Base-by-base conservation (phyloP, 2,797 vertebrate species). In the Harpagifer antarcticus region DNA sequence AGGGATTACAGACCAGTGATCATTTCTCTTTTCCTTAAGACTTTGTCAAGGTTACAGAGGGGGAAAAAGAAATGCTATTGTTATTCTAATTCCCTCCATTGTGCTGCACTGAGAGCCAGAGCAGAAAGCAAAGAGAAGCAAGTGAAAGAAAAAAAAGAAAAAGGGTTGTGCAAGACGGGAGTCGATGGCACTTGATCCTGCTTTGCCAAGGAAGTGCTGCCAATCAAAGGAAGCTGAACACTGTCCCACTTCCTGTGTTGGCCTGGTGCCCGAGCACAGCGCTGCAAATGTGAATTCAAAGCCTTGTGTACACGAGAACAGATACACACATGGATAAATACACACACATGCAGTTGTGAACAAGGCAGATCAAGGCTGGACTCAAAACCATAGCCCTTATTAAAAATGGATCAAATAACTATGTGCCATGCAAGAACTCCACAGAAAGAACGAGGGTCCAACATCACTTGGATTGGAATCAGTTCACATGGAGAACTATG, bases 151-250 rank as follows among this genome's bases (percentile, higher is more conserved):
- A 9, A 58, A 74, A 62, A 45, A 23, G 23, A 33, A 15, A n/a
- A 42, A 78, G 56, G 33, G 33, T 37, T 37, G 33, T 37, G 19
- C 37, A 62, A 56, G 74, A 60, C 60, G 67, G 9, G 44, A 85
- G 84, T 81, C 67, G 49, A 78, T 73, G 76, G 65, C 61, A 73
- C 83, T 86, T 75, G 82, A 82, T 88, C 83, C 84, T 17, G 65
- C 74, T 72, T 70, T 54, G 61, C 76, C 76, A 66, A 79, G 71
- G 88, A 69, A 79, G 31, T 11, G 67, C 76, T 74, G 88, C 88
- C 90, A 90, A 76, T 92, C 88, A 90, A 80, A 81, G 74, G 64
- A 57, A 74, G 86, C 69, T 42, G 70, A 88, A 69, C 73, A 17
- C 68, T 16, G 66, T 71, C 74, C 86, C 81, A 68, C 83, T 89